Evolutionary conservation across 2,113 vertebrate species (phyloP), one percentile per base, ranked within the genome.

Genomic region (Australoheros scitulus): DNA sequence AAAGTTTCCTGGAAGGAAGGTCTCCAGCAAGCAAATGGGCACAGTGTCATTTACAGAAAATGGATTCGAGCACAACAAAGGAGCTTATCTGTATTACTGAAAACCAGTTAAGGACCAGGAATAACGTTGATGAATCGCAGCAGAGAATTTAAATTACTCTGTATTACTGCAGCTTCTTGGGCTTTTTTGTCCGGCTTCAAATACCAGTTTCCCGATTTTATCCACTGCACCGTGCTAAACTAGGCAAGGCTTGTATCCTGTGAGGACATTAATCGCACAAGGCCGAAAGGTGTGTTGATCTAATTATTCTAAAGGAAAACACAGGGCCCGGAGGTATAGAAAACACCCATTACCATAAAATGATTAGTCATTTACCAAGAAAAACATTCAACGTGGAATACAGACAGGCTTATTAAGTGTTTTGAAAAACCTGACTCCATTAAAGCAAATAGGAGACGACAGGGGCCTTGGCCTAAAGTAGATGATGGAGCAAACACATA

Each of bases 231-330:
- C 15, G 8, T 61, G 61, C 50, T 70, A 41, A 74, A 85, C 74
- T 17, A 70, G 81, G 84, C 41, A 34, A 90, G 64, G 83, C 68
- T 70, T 58, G 58, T 52, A 82, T 92, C 89, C 89, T 89, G 89
- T 88, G 80, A 79, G 68, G 32, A 92, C 87, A 80, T 83, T 91
- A 91, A 91, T 89, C 89, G 72, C 64, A 70, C 74, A 87, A 80
- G 87, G 88, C 34, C 60, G 79, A 83, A 90, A 92, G 88, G 84
- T 88, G 91, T 84, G 87, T 34, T 87, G 0, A 68, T 84, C 83
- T 85, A 88, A 92, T 86, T 84, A 61, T 90, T 84, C 81, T 70
- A 77, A 41, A 52, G 81, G 87, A 76, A 89, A 90, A 75, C 61
- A 6, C 47, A 55, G 34, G 22, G 41, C 70, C 82, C 72, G 61